Conservation (phyloP, 2,113 vertebrate species). For the Lepus timidus region DNA sequence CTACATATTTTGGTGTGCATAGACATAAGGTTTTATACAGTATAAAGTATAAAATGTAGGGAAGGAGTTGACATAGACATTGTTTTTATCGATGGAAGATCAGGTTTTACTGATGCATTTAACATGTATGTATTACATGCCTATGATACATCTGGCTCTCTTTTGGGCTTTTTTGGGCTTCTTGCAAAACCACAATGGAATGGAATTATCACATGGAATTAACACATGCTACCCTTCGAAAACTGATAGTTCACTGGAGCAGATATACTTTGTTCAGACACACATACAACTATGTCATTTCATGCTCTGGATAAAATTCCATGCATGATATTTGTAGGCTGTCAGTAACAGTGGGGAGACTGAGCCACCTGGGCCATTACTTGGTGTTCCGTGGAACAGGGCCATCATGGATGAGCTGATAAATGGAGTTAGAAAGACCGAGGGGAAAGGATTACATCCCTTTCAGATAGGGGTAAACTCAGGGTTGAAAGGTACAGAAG, state of each 20-base stretch:
- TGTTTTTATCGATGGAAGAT: background rate
- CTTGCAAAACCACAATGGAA: background rate
- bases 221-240: background rate
- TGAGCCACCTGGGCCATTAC: background rate
- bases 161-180: background rate
- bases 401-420: background rate
- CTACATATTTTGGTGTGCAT: background rate
- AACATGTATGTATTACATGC: background rate
- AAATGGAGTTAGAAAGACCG: background rate
- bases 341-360: background rate
- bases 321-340: background rate
- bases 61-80: background rate
- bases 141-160: background rate
- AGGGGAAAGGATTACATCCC: background rate
- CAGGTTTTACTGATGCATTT: background rate
- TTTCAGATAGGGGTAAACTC: background rate
- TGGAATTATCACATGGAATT: background rate
- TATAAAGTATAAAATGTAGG: background rate
- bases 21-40: background rate
- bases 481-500: background rate
- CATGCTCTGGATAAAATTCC: background rate
- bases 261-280: background rate
- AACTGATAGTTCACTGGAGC: background rate
- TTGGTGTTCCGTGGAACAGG: background rate
- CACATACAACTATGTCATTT: background rate